Percentiles rank a stretch among this genome's conserved stretches.
Conservation (phyloP, 2,797 vertebrate species). For the Stomatorhinus walkeri region DNA sequence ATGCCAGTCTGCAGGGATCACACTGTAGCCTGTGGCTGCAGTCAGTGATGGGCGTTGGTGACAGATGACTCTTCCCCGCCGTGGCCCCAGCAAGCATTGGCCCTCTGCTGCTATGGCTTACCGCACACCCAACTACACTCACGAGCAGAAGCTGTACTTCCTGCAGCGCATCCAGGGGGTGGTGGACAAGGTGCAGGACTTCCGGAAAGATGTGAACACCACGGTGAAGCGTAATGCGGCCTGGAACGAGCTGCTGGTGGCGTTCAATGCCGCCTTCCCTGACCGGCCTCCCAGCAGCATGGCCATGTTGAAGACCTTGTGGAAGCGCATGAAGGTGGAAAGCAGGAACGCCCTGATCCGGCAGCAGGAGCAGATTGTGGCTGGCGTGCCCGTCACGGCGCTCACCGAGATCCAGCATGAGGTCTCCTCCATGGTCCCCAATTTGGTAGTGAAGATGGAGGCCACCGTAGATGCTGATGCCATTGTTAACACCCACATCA, state of each 20-base stretch:
- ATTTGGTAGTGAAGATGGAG: slow-evolving; percentile 31
- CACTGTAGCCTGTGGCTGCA: not conserved
- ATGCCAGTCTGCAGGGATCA: not conserved
- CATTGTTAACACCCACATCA: not conserved
- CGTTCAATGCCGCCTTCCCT: no score
- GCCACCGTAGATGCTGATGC: not conserved
- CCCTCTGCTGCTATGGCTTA: slow-evolving; percentile 35
- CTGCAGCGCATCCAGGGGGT: slow-evolving; percentile 43
- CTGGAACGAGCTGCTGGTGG: no score
- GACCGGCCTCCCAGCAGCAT: not conserved
- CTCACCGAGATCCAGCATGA: slow-evolving; percentile 45
- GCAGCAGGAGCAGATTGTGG: slow-evolving; percentile 42
- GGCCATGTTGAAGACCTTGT: slow-evolving; percentile 42
- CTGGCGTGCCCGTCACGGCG: slow-evolving; percentile 33
- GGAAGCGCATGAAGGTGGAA: slow-evolving; percentile 47
- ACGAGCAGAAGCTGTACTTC: slow-evolving; percentile 46
- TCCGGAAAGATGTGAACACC: slow-evolving; percentile 47
- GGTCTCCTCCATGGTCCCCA: slow-evolving; percentile 42
- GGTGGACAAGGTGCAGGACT: slow-evolving; percentile 45
- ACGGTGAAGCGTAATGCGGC: slow-evolving; percentile 37
- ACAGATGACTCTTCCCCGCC: not conserved
- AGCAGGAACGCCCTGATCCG: slow-evolving; percentile 39
- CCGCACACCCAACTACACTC: slow-evolving; percentile 44
- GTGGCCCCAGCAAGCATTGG: not conserved
- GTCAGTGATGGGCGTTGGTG: not conserved